Conservation (phyloP, 2,888 invertebrate species). For the Cryptocheilus praepositus region DNA sequence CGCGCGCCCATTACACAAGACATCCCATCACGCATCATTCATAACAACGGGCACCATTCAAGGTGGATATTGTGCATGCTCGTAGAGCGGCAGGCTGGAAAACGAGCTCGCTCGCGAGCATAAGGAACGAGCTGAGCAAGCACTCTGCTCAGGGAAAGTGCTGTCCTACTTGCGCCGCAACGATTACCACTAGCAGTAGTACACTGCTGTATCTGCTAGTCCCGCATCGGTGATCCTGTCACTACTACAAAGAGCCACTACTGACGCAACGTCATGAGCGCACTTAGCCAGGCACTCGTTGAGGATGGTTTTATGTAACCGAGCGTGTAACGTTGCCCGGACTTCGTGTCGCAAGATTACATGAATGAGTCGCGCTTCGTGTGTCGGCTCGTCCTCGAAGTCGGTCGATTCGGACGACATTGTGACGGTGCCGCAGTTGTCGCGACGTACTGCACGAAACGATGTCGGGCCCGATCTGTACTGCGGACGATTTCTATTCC, state of each 20-base stretch:
- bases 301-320: constrained; percentile 65
- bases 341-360: constrained; percentile 65
- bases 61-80: no score
- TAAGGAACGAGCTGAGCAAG: constrained; percentile 9
- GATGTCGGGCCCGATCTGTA: no score
- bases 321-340: constrained; percentile 59
- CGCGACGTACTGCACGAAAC: background rate
- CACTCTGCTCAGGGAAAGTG: constrained; percentile 63
- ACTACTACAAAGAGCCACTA: background rate
- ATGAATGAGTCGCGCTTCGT: constrained; percentile 65
- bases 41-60: no score
- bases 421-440: constrained; percentile 1
- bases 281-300: constrained; percentile 42
- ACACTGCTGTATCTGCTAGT: no score
- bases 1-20: no score
- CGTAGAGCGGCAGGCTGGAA: no score
- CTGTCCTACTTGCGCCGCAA: constrained; percentile 64
- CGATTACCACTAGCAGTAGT: background rate
- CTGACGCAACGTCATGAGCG: constrained; percentile 30
- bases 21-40: no score
- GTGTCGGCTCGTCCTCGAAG: constrained; percentile 33
- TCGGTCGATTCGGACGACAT: constrained; percentile 35
- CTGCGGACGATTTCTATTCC: no score
- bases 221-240: background rate
- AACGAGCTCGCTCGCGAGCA: background rate